Percentiles rank a stretch among this genome's conserved stretches.
phyloP scores from a whole-genome alignment of 2,113 vertebrate genomes.

The Rostratula benghalensis region DNA sequence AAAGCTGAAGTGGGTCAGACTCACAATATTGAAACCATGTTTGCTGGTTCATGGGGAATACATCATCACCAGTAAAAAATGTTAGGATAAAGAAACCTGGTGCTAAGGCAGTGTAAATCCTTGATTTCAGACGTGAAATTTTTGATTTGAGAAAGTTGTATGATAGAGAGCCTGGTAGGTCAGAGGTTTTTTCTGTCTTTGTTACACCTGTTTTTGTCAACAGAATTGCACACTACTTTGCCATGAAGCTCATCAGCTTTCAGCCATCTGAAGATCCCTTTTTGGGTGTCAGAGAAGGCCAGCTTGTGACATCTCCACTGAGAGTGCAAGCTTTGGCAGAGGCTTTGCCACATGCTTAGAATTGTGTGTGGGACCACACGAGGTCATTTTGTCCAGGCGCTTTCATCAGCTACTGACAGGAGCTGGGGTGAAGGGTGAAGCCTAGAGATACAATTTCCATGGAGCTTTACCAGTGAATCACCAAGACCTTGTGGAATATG shows the following conservation, averaged over 20 bases:
- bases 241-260: fast-evolving
- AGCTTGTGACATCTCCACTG: background rate
- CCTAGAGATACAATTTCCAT: background rate
- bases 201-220: background rate
- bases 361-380: background rate
- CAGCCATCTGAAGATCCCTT: background rate
- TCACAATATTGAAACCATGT: background rate
- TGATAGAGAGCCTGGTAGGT: background rate
- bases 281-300: background rate
- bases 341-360: background rate
- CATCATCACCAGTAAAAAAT: background rate
- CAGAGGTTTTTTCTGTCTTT: background rate
- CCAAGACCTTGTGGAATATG: background rate
- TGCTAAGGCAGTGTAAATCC: background rate
- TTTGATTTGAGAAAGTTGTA: background rate
- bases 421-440: background rate
- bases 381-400: background rate
- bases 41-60: background rate
- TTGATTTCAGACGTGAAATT: background rate
- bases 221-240: background rate
- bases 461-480: background rate
- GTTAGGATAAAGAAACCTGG: background rate
- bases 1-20: background rate
- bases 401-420: background rate
- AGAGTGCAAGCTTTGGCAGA: background rate